Base-by-base conservation (phyloP, 1,140 invertebrate species). In the Leptopilina boulardi region DNA sequence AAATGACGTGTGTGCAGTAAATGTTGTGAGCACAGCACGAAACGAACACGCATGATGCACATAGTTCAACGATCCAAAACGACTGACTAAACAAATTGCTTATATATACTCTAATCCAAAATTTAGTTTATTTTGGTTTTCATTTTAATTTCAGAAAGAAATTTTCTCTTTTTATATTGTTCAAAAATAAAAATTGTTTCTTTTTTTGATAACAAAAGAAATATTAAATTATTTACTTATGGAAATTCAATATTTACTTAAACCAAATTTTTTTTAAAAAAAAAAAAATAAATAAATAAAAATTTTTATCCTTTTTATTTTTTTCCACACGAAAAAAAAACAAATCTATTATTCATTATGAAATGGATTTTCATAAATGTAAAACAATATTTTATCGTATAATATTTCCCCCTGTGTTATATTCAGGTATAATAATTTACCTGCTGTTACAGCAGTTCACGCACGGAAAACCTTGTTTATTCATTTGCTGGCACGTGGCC, bases 391-490 rank as follows among this genome's bases (percentile, higher is more conserved):
- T 47, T 47, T 47, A n/a, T n/a, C n/a, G n/a, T n/a, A n/a, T 3
- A 47, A 2, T n/a, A 47, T 47, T 51, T 51, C 47, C 18, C 47
- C 47, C 47, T 51, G 13, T n/a, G n/a, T n/a, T n/a, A n/a, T n/a
- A n/a, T 18, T 51, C 1, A 51, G 5, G 47, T 51, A n/a, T n/a
- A 51, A 51, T 51, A n/a, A 51, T 51, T 51, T 51, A 51, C 47
- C 47, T 18, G 5, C 15, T 51, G 47, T n/a, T 51, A 18, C 18
- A 51, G n/a, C 15, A 51, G 47, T n/a, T 51, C 47, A 51, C 47
- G 47, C 47, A 51, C n/a, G 47, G 47, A 51, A 51, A 51, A 51
- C 15, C 47, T 51, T 51, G 47, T 51, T 51, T 51, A 51, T 51
- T 18, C 47, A 51, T n/a, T n/a, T 51, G 47, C n/a, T 18, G 47